A percentile compares a stretch with the other conserved stretches of the same genome.
Evolutionary conservation across 2,797 vertebrate genomes (phyloP).

Genomic region (Saxicola maurus): DNA sequence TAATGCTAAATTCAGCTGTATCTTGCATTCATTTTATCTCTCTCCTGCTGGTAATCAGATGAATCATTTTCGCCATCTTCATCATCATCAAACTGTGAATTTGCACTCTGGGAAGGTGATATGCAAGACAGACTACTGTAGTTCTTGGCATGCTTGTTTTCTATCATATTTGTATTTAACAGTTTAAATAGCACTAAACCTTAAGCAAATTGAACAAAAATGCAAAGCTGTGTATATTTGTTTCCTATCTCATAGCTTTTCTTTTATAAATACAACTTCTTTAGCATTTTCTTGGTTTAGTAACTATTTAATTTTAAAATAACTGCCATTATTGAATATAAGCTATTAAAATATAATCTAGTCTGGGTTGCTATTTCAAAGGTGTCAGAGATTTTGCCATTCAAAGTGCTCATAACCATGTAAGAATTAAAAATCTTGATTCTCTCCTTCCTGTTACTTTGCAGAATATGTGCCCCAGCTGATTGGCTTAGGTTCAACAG

Average conservation of each 20-base stretch:
- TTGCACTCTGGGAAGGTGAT: not conserved
- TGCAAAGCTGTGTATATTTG: not conserved
- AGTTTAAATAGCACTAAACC: not conserved
- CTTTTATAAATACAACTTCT: not conserved
- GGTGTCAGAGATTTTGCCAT: not conserved
- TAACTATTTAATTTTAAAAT: not conserved
- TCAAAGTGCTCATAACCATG: not conserved
- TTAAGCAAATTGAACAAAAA: not conserved
- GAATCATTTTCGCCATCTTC: not conserved
- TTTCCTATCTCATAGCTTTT: not conserved
- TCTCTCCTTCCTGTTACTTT: not conserved
- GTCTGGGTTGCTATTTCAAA: not conserved
- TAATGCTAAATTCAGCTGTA: slow-evolving; percentile 36
- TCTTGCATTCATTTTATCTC: not conserved
- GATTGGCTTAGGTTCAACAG: not conserved
- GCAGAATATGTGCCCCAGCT: not conserved
- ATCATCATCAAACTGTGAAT: not conserved
- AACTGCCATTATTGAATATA: not conserved
- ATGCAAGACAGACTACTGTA: not conserved
- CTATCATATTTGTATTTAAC: not conserved
- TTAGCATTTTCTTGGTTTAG: not conserved
- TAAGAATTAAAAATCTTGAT: not conserved
- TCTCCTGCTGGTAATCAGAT: slow-evolving; percentile 22
- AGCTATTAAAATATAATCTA: not conserved
- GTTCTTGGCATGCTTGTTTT: not conserved